These are phyloP conservation scores for Pelmatolapia mariae DNA, from an alignment of 2,113 vertebrate genomes.

Conservation along the genomic window DNA sequence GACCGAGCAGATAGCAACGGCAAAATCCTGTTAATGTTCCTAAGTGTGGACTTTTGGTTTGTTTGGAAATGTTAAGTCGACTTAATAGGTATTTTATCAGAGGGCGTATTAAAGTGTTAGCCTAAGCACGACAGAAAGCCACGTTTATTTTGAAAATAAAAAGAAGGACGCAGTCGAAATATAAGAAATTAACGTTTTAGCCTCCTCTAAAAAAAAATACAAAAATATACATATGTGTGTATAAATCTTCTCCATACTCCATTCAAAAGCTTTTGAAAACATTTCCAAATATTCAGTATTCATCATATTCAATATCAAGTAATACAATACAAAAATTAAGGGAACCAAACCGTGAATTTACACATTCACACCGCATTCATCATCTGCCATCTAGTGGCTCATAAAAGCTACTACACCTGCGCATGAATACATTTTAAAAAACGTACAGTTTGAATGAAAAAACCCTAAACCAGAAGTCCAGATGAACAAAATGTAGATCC, in stretches of 20 bases:
- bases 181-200: not conserved
- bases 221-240: rapidly evolving
- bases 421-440: not conserved
- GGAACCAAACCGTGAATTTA: not conserved
- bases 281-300: not conserved
- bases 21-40: not conserved
- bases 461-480: not conserved
- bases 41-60: not conserved
- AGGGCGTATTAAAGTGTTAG: not conserved
- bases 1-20: not conserved
- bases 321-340: not conserved
- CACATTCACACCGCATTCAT: not conserved
- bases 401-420: not conserved
- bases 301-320: not conserved
- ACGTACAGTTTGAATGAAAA: not conserved
- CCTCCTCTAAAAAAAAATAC: not conserved
- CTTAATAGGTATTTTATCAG: not conserved
- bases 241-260: not conserved
- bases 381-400: conserved; percentile 31
- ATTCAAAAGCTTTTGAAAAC: not conserved
- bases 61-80: not conserved
- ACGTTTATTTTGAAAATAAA: not conserved
- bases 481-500: not conserved
- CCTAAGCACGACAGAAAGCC: not conserved
- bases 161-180: not conserved